A percentile compares a stretch with the other conserved stretches of the same genome.
Evolutionary conservation across 2,113 vertebrate genomes (phyloP).

Genomic region (Corythoichthys haematopterus): DNA sequence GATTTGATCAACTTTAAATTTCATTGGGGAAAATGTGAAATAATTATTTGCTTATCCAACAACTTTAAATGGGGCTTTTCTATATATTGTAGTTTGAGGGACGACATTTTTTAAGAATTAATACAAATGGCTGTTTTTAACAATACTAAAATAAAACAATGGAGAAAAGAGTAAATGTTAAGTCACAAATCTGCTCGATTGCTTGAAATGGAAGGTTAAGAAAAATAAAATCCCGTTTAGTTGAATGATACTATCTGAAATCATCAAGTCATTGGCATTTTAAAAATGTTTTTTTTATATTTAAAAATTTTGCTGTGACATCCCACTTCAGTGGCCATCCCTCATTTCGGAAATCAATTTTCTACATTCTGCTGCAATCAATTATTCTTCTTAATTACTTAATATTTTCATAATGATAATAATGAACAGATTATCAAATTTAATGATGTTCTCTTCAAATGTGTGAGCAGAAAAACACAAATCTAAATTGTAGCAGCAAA

Average conservation of each 20-base stretch:
- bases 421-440: not conserved
- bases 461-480: not conserved
- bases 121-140: constrained; percentile 17
- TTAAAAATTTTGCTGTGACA: constrained; percentile 20
- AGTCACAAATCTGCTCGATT: not conserved
- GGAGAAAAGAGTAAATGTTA: not conserved
- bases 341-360: constrained; percentile 40
- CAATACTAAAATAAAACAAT: constrained; percentile 17
- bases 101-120: constrained; percentile 6
- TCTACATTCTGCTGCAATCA: not conserved
- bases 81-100: constrained; percentile 18
- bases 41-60: not conserved
- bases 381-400: not conserved
- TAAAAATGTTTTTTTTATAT: not conserved
- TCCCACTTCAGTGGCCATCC: constrained; percentile 27
- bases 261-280: constrained; percentile 2
- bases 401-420: not conserved
- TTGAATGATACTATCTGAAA: constrained; percentile 15
- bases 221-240: constrained; percentile 4
- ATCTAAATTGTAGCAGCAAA: not conserved
- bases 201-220: not conserved
- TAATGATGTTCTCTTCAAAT: not conserved
- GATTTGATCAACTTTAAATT: not conserved
- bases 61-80: constrained; percentile 29
- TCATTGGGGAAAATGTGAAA: constrained; percentile 13